Evolutionary conservation across 2,888 invertebrate species (phyloP).

Genomic region (Spodoptera littoralis): DNA sequence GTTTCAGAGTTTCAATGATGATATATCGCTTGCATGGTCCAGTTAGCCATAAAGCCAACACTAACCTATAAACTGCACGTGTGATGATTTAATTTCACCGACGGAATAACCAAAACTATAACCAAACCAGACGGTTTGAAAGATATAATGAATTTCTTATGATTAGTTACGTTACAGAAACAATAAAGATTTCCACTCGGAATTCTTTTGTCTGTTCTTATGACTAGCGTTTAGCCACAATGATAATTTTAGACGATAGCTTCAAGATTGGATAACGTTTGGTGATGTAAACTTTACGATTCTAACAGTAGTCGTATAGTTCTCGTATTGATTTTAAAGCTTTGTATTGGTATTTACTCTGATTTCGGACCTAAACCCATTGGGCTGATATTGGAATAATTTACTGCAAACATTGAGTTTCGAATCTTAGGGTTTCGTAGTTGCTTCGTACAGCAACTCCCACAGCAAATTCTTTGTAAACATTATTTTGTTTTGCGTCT

Average conservation of each 20-base stretch:
- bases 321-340: too few relatives aligned
- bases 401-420: too few relatives aligned
- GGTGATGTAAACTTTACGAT: background rate
- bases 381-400: too few relatives aligned
- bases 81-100: slow-evolving; percentile 28
- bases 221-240: slow-evolving; percentile 11
- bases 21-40: slow-evolving; percentile 53
- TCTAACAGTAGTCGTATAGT: background rate
- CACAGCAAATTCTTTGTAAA: too few relatives aligned
- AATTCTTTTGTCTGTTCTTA: slow-evolving; percentile 11
- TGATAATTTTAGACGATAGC: slow-evolving; percentile 35
- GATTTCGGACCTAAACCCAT: too few relatives aligned
- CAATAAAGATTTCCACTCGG: slow-evolving; percentile 14
- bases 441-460: too few relatives aligned
- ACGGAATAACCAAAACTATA: slow-evolving; percentile 5
- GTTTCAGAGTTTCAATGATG: slow-evolving; percentile 57
- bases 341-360: too few relatives aligned
- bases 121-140: background rate
- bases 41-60: slow-evolving; percentile 39
- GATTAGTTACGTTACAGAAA: slow-evolving; percentile 20
- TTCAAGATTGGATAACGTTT: slow-evolving; percentile 14
- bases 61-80: slow-evolving; percentile 31
- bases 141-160: slow-evolving; percentile 26
- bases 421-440: too few relatives aligned
- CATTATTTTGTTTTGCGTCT: too few relatives aligned